Evolutionary conservation across 1,140 invertebrate genomes (phyloP).

Genomic region (Drosophila orena): DNA sequence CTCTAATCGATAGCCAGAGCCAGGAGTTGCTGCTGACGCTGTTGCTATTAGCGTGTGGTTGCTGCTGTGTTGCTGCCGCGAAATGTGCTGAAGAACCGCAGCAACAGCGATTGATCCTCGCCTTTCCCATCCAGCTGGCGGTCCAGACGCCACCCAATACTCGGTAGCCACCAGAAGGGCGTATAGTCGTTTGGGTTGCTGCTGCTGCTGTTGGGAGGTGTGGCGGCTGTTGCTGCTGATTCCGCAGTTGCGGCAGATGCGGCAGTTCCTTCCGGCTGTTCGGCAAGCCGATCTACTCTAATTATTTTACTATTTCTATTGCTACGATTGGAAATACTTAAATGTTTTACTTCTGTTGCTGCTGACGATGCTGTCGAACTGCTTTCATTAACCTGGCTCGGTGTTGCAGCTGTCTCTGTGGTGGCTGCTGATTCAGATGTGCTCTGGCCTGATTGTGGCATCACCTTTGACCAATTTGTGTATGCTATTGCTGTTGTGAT

Average conservation of each 20-base stretch:
- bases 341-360: conserved; percentile 24
- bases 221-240: conserved; percentile 14
- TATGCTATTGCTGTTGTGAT: conserved; percentile 22
- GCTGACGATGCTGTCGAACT: conserved; percentile 12
- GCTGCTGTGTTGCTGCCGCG: conserved; percentile 26
- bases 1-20: conserved; percentile 20
- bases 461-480: conserved; percentile 42
- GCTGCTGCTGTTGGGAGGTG: conserved; percentile 21
- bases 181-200: conserved; percentile 39
- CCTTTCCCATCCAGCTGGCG: conserved; percentile 49
- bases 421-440: conserved; percentile 6
- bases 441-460: conserved; percentile 26
- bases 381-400: conserved; percentile 12
- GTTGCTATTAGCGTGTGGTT: conserved; percentile 16
- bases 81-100: conserved; percentile 70
- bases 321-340: conserved; percentile 77
- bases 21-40: conserved; percentile 26
- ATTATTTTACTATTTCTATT: conserved; percentile 83
- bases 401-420: conserved; percentile 39
- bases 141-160: conserved; percentile 69
- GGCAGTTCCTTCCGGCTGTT: conserved; percentile 13
- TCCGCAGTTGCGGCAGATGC: background rate
- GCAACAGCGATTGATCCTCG: conserved; percentile 66
- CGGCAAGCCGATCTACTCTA: conserved; percentile 32
- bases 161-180: conserved; percentile 78